Base-by-base conservation (phyloP, 2,113 vertebrate genomes). In the Nyctereutes procyonoides region DNA sequence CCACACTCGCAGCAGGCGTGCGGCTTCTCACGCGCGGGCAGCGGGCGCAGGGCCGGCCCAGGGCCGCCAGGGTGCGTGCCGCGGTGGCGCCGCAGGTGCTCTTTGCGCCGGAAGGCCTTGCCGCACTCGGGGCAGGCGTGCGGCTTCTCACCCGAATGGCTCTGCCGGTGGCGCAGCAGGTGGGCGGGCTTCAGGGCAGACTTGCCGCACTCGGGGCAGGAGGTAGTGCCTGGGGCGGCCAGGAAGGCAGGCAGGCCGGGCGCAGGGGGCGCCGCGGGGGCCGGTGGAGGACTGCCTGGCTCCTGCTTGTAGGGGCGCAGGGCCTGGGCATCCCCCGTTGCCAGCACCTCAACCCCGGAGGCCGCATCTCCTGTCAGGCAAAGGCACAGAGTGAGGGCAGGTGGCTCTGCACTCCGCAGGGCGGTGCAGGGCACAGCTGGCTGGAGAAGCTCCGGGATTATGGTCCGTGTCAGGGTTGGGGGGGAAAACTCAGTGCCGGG, bases 21-120 rank as follows among this genome's bases (percentile, higher is more conserved):
- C 2, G 97, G 98, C 84, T 96, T 95, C 97, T 98, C 98, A 1
- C 97, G 95, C 1, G 96, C 92, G 0, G 97, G 93, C 73, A 97
- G 97, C 22, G 93, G 97, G 43, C 94, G 98, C 95, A 96, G 87
- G 0, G 97, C 94, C 0, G 79, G 90, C 35, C 92, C 97, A 0
- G n/a, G 86, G 28, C 82, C 14, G 11, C 98, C 98, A 0, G 98
- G 98, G 95, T 98, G 98, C 9, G 98, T 98, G 91, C 97, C 97
- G 13, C 98, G 98, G 84, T 98, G 98, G 30, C 98, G 98, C 67
- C 97, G 97, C 95, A 98, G 97, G 93, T 98, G 98, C 79, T 98
- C 98, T 88, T 98, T 98, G 95, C 98, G 98, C 19, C 98, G 96
- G 90, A 98, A 98, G 35, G 97, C 97, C 84, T 98, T 98, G 77